Base-by-base conservation (phyloP, 2,113 vertebrate genomes). In the Callocephalon fimbriatum region DNA sequence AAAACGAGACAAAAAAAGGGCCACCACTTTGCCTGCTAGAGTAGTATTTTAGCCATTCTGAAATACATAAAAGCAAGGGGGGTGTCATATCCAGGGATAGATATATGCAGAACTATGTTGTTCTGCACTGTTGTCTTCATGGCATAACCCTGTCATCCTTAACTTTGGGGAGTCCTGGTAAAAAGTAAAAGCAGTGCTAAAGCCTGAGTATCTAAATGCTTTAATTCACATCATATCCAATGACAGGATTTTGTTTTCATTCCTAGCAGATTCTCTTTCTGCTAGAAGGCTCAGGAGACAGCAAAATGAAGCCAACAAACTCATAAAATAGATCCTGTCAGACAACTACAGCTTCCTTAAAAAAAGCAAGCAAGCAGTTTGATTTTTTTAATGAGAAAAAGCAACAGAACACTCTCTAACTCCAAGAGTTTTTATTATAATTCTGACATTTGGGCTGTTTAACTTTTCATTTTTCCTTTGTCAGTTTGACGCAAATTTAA, bases 281-380 rank as follows among this genome's bases (percentile, higher is more conserved):
- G 50, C 74, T 93, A 68, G 81, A 93, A 86, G 29, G 54, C 85
- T 94, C 85, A 90, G 58, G 42, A 88, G 50, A 79, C 53, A 66
- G 88, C 15, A 86, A 58, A 88, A 89, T 44, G 56, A 67, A 96
- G 88, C 66, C 87, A 93, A 78, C 17, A 80, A 73, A 79, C 21
- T 76, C 68, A 89, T 47, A 66, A 91, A 92, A 85, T 67, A 94
- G 67, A 88, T 87, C 56, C 7, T 93, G 70, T 91, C 90, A 98
- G 94, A 96, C 61, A 93, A 68, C 56, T 47, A 68, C 16, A 31
- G 58, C 32, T 91, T 75, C 80, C 73, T 87, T 84, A 56, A 92
- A 88, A 88, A 94, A 90, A 88, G 32, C 38, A 48, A 89, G 27
- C 1, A 7, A 86, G 35, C 27, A 45, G 45, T 79, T 76, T 70